phyloP scores from a whole-genome alignment of 2,888 invertebrate species.

The Eutolmus rufibarbis region DNA sequence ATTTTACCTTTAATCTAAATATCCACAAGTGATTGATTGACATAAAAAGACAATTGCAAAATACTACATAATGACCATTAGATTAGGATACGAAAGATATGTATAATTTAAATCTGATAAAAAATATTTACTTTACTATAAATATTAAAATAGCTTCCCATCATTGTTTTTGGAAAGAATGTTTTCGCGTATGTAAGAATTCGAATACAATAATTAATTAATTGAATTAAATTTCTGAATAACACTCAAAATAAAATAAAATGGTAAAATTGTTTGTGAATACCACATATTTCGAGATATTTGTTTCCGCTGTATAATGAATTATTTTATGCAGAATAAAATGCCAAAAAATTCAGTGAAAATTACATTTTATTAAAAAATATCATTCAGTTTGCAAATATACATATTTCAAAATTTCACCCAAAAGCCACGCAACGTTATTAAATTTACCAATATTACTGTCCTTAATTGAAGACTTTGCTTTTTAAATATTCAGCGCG shows the following conservation, averaged over 20 bases:
- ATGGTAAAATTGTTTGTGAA: neutral
- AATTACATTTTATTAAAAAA: neutral
- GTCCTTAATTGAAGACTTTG: neutral
- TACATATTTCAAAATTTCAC: neutral
- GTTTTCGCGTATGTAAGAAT: neutral
- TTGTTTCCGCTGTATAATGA: neutral
- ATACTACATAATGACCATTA: too few relatives aligned
- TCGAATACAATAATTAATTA: neutral
- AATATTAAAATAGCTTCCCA: too few relatives aligned
- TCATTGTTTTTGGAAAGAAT: neutral
- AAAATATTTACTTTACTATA: too few relatives aligned
- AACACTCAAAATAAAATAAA: too few relatives aligned
- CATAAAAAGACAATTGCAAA: too few relatives aligned
- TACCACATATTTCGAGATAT: neutral
- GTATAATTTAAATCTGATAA: too few relatives aligned
- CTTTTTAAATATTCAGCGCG: neutral
- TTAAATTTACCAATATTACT: neutral
- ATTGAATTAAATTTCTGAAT: neutral
- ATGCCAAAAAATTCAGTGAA: neutral
- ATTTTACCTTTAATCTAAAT: too few relatives aligned
- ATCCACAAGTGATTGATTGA: too few relatives aligned
- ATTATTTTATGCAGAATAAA: neutral
- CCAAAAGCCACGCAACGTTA: neutral
- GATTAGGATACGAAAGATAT: too few relatives aligned
- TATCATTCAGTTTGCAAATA: neutral